Base-by-base conservation (phyloP, 2,113 vertebrate species). In the Leptosomus discolor region DNA sequence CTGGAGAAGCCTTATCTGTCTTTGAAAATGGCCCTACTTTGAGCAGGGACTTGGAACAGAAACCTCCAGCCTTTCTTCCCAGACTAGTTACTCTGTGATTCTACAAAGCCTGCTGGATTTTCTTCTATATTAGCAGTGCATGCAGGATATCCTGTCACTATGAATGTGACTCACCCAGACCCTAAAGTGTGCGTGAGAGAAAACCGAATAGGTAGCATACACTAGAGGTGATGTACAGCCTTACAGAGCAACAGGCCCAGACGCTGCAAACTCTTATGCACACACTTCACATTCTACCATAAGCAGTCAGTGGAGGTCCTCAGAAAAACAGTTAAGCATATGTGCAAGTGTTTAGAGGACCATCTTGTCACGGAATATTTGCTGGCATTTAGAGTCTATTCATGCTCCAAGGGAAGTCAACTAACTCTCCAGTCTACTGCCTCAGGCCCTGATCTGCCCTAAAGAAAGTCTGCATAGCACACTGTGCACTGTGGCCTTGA, bases 241-340 rank as follows among this genome's bases (percentile, higher is more conserved):
- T 53, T 9, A 13, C 14, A 67, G 53, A 77, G 75, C 63, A 61
- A 51, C 0, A 0, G 13, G 19, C 37, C 63, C 0, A 0, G 76
- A 50, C 8, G 3, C 75, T 70, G 54, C 58, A 23, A 53, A 69
- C 46, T 15, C 30, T 85, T n/a, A 15, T 0, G 15, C 54, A 48
- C 32, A 30, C 30, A 13, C 41, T 74, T 60, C 46, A 22, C 5
- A 1, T 64, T 88, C 92, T 18, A 32, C 48, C 32, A 58, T 0
- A 1, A 78, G 12, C 61, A 65, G 45, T 24, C 61, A 73, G 53
- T 6, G n/a, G 8, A 73, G 41, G 15, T 11, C 43, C 27, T 89
- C 64, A 46, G 57, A 27, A 73, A 70, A 78, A 63, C 2, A 74
- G 9, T 70, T 48, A 29, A 90, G 45, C 45, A 24, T 17, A 29